Percentiles rank a stretch among this genome's conserved stretches.
These are phyloP conservation scores for Sipha flava DNA, from an alignment of 1,140 invertebrate genomes.

Conservation along the genomic window DNA sequence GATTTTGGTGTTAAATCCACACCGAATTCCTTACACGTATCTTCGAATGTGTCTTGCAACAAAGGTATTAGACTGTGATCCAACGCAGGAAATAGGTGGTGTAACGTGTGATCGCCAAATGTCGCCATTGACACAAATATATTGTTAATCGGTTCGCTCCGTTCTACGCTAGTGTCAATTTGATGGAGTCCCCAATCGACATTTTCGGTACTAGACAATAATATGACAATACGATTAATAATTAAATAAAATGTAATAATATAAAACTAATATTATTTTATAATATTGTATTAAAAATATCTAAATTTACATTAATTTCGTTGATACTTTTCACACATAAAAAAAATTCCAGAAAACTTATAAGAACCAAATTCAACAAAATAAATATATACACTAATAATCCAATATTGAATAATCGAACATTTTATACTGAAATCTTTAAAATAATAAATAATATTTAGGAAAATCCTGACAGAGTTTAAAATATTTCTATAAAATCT, in stretches of 20 bases:
- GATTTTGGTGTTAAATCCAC: slow-evolving; percentile 49
- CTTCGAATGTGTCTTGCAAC: slow-evolving; percentile 55
- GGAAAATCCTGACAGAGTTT: too few relatives aligned
- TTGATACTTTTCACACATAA: too few relatives aligned
- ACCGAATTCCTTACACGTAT: slow-evolving; percentile 62
- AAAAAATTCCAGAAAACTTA: too few relatives aligned
- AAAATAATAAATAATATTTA: too few relatives aligned
- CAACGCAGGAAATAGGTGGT: slow-evolving; percentile 73
- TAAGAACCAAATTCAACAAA: too few relatives aligned
- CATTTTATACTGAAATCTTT: too few relatives aligned
- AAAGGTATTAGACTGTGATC: slow-evolving; percentile 58
- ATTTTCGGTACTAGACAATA: slow-evolving; percentile 45
- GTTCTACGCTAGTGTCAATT: slow-evolving; percentile 64
- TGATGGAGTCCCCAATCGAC: slow-evolving; percentile 71
- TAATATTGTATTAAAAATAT: too few relatives aligned
- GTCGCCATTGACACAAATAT: slow-evolving; percentile 58
- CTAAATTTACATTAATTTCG: too few relatives aligned
- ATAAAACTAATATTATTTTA: neutral
- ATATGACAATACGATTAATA: neutral
- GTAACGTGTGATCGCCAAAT: slow-evolving; percentile 68
- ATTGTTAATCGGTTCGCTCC: slow-evolving; percentile 59
- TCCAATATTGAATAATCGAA: too few relatives aligned
- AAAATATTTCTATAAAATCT: too few relatives aligned
- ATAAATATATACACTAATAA: too few relatives aligned
- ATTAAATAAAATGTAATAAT: neutral